Percentiles rank a stretch among this genome's conserved stretches.
These are phyloP conservation scores for Ormyrus nitidulus DNA, from an alignment of 2,888 invertebrate species.

Conservation along the genomic window DNA sequence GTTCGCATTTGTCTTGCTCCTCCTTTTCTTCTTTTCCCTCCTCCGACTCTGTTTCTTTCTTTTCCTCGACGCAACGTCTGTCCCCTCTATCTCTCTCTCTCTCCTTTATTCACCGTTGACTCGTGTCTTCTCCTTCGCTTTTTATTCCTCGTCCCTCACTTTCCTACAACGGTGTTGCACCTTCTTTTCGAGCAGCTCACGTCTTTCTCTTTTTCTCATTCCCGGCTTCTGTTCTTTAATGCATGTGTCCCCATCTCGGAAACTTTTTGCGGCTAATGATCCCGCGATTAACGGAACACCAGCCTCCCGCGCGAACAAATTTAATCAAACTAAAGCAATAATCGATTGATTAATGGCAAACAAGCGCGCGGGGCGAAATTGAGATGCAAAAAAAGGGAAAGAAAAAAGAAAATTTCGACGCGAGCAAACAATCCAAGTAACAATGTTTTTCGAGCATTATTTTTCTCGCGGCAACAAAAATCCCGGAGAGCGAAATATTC, in stretches of 20 bases:
- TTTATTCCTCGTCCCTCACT: conserved; percentile 49
- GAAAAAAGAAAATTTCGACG: no score
- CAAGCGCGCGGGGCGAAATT: no score
- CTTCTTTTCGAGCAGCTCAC: conserved; percentile 37
- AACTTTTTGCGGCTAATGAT: conserved; percentile 43
- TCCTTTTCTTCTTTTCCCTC: conserved; percentile 1
- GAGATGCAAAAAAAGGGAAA: no score
- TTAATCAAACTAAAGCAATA: no score
- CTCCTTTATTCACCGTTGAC: conserved; percentile 29
- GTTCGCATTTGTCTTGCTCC: conserved; percentile 40
- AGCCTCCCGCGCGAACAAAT: no score
- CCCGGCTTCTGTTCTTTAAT: conserved; percentile 45
- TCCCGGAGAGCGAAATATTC: conserved; percentile 44
- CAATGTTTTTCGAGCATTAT: conserved; percentile 1
- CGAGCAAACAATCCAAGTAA: no score
- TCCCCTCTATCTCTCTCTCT: conserved; percentile 7
- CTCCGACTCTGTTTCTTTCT: conserved; percentile 25
- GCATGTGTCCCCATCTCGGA: conserved; percentile 29
- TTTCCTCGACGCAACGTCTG: conserved; percentile 45
- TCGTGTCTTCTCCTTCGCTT: conserved; percentile 5
- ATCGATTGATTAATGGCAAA: no score
- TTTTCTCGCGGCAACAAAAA: conserved; percentile 27
- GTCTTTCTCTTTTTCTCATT: conserved; percentile 28
- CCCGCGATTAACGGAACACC: conserved; percentile 30
- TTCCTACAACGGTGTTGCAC: conserved; percentile 53